Percentiles rank a stretch among this genome's conserved stretches.
Evolutionary conservation across 1,140 invertebrate species (phyloP).

Genomic region (Heterodera carotae): DNA sequence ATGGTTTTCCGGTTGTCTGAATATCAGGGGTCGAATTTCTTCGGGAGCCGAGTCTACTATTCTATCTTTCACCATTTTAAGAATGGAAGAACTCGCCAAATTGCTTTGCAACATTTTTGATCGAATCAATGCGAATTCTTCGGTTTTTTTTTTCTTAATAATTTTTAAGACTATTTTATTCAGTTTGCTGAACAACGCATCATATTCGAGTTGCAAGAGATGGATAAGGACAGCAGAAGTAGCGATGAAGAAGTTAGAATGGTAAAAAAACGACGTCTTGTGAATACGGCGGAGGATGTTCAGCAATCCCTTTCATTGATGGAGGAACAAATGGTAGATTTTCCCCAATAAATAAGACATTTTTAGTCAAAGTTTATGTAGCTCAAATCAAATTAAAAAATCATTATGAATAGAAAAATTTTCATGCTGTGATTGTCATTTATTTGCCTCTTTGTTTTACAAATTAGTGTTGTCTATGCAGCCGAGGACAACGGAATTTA

Average conservation of each 20-base stretch:
- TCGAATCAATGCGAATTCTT: slow-evolving; percentile 33
- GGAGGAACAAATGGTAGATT: slow-evolving; percentile 16
- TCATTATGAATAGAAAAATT: no score
- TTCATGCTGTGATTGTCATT: no score
- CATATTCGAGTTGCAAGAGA: slow-evolving; percentile 5
- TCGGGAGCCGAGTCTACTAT: no score
- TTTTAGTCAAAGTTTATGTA: no score
- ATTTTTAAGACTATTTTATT: not conserved
- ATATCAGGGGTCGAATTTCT: no score
- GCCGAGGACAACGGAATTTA: no score
- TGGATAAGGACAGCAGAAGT: not conserved
- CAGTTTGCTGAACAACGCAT: slow-evolving; percentile 27
- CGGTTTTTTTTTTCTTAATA: slow-evolving; percentile 25
- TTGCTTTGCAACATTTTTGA: slow-evolving; percentile 34
- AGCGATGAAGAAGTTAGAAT: not conserved
- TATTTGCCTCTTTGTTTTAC: no score
- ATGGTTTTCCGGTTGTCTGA: no score
- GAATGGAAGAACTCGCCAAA: slow-evolving; percentile 34
- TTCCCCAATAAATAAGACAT: no score
- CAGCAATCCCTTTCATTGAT: not conserved
- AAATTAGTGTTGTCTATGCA: no score
- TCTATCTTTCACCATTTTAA: slow-evolving; percentile 8
- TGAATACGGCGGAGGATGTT: not conserved
- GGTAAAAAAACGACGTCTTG: no score
- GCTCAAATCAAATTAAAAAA: no score